These are phyloP conservation scores for Xylota segnis DNA, from an alignment of 2,888 invertebrate genomes.

Conservation along the genomic window DNA sequence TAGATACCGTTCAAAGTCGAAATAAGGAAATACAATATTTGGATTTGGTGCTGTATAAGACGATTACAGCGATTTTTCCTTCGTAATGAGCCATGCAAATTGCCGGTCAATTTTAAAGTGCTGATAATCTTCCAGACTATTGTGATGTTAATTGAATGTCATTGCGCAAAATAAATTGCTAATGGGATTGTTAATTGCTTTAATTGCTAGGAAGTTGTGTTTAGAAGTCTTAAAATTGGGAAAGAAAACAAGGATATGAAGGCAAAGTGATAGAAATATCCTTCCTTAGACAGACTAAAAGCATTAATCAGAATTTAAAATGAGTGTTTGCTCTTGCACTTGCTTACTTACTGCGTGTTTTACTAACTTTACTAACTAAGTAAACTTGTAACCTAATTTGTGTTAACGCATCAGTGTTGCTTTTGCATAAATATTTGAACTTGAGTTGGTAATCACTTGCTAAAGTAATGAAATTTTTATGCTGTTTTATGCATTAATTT, in stretches of 20 bases:
- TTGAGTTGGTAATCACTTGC: too few species aligned
- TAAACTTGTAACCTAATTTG: too few species aligned
- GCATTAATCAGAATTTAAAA: too few species aligned
- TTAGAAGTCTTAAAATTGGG: neutral
- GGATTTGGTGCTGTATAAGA: conserved; percentile 35
- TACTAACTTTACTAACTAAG: too few species aligned
- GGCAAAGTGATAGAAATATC: neutral
- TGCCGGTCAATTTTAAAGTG: conserved; percentile 33
- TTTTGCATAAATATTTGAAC: too few species aligned
- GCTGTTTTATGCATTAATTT: too few species aligned
- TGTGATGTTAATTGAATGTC: conserved; percentile 52
- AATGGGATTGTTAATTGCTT: conserved; percentile 46
- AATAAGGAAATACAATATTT: conserved; percentile 40
- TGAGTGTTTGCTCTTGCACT: neutral
- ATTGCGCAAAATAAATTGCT: conserved; percentile 33
- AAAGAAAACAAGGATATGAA: neutral
- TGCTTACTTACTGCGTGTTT: too few species aligned
- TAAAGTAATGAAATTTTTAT: too few species aligned
- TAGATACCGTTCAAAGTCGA: conserved; percentile 9
- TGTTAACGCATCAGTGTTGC: too few species aligned
- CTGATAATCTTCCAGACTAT: conserved; percentile 23
- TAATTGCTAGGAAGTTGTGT: neutral
- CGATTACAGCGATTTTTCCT: conserved; percentile 53
- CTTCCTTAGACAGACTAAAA: too few species aligned
- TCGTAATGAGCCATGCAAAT: conserved; percentile 54